Evolutionary conservation across 1,140 invertebrate species (phyloP).

Genomic region (Bombus vancouverensis): DNA sequence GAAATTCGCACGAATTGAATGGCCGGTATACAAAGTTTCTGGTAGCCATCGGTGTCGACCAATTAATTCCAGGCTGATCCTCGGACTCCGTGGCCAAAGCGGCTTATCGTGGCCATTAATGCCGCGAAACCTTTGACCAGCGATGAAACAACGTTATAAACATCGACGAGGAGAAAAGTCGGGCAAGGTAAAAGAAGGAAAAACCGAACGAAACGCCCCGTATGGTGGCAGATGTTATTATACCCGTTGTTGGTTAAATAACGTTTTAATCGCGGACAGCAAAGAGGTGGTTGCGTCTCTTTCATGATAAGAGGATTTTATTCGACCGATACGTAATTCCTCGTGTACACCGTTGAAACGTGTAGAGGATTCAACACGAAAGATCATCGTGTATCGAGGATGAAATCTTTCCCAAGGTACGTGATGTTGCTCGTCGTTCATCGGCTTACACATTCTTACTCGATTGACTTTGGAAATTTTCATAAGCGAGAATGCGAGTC

Average conservation of each 20-base stretch:
- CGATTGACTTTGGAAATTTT: neutral
- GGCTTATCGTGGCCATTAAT: conserved; percentile 13
- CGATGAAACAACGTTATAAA: conserved; percentile 16
- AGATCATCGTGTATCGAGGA: conserved; percentile 33
- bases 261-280: conserved; percentile 30
- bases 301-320: conserved; percentile 50
- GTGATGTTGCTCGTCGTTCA: conserved; percentile 34
- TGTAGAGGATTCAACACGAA: conserved; percentile 34
- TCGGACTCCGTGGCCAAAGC: conserved; percentile 9
- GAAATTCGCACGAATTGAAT: conserved; percentile 2
- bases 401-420: conserved; percentile 40
- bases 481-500: no score
- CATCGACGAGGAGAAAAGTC: neutral
- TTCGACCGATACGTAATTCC: conserved; percentile 22
- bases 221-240: conserved; percentile 24
- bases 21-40: neutral
- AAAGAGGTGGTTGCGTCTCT: conserved; percentile 23
- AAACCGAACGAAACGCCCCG: neutral
- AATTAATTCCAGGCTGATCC: conserved; percentile 22
- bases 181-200: no score
- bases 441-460: conserved; percentile 51
- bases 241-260: conserved; percentile 7
- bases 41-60: conserved; percentile 15
- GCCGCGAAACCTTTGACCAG: conserved; percentile 16
- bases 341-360: conserved; percentile 23